phyloP scores from a whole-genome alignment of 2,113 vertebrate species.

The Suricata suricatta region DNA sequence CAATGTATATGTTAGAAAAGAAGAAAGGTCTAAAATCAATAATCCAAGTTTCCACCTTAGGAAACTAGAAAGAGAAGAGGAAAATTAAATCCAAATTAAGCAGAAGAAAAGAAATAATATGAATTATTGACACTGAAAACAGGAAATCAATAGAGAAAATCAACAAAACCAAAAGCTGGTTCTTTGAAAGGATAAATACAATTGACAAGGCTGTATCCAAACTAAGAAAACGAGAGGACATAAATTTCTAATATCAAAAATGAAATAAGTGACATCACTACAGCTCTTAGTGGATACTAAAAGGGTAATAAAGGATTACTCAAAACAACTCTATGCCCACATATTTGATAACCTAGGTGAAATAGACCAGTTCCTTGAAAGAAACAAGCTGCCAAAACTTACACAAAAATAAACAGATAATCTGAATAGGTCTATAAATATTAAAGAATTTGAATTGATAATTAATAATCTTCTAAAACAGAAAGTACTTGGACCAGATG shows the following conservation, averaged over 20 bases:
- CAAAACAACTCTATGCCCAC: not conserved
- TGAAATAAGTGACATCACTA: not conserved
- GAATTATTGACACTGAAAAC: not conserved
- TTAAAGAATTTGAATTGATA: not conserved
- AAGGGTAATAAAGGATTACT: not conserved
- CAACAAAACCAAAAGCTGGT: not conserved
- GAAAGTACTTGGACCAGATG: not conserved
- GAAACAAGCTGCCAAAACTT: not conserved
- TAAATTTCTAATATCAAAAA: not conserved
- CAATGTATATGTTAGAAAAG: not conserved
- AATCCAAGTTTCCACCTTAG: not conserved
- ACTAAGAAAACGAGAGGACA: not conserved
- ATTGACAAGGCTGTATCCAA: not conserved
- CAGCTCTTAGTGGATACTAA: not conserved
- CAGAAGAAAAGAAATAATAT: not conserved
- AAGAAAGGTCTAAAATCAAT: not conserved
- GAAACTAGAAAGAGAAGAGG: not conserved
- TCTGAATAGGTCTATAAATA: not conserved
- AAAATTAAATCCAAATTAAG: not conserved
- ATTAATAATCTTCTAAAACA: not conserved
- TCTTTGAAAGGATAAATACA: not conserved
- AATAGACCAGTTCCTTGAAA: not conserved
- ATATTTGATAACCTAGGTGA: not conserved
- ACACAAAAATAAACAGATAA: not conserved
- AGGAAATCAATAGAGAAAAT: not conserved